These are phyloP conservation scores for Cebus imitator DNA, from an alignment of 2,113 vertebrate genomes.

Conservation along the genomic window DNA sequence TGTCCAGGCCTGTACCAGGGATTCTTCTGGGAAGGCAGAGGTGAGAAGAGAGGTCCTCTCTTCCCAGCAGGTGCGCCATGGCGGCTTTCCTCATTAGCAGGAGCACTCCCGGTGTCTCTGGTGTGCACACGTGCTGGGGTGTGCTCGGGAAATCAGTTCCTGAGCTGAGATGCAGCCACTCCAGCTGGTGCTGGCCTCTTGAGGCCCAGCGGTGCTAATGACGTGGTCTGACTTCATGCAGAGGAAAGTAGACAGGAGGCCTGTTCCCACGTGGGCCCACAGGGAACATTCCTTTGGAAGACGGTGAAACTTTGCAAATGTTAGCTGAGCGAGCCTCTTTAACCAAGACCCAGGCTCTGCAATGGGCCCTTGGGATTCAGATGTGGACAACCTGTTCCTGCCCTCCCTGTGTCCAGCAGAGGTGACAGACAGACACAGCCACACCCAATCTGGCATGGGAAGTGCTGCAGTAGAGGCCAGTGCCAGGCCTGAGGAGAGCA, in stretches of 20 bases:
- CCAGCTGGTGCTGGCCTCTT: conserved; percentile 70
- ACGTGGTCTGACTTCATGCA: conserved; percentile 62
- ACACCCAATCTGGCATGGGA: background rate
- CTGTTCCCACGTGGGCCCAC: background rate
- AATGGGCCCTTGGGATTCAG: background rate
- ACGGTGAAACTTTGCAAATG: background rate
- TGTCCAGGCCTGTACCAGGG: background rate
- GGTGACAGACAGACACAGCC: too few species aligned
- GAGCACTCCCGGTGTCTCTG: background rate
- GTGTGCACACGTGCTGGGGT: background rate
- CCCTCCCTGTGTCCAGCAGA: background rate
- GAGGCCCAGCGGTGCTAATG: conserved; percentile 53
- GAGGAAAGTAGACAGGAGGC: background rate
- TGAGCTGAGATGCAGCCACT: background rate
- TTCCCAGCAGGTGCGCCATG: background rate
- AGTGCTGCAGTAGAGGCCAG: background rate
- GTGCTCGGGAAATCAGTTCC: conserved; percentile 72
- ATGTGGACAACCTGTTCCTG: background rate
- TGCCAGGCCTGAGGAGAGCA: background rate
- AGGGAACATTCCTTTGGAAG: background rate
- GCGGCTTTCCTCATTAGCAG: background rate
- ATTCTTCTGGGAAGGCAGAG: background rate
- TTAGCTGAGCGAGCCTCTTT: background rate
- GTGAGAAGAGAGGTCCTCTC: conserved; percentile 33
- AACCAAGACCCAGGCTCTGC: background rate